phyloP scores from a whole-genome alignment of 1,140 invertebrate genomes.

The Saxidomus purpurata region DNA sequence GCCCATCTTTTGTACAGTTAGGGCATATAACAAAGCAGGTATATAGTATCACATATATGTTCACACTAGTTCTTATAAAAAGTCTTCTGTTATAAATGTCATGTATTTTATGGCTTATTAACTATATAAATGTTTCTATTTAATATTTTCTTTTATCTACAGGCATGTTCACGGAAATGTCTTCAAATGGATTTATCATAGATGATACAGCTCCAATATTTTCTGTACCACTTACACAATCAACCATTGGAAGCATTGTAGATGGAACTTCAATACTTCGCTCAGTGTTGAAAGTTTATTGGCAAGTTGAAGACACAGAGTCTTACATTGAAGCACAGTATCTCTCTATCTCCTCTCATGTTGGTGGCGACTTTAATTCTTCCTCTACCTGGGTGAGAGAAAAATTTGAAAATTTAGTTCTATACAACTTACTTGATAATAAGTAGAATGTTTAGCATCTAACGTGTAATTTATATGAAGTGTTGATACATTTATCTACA shows the following conservation, averaged over 20 bases:
- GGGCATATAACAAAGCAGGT: constrained; percentile 72
- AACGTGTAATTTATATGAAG: no score
- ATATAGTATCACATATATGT: no score
- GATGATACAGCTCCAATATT: constrained; percentile 63
- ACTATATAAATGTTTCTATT: no score
- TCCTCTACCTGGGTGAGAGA: constrained; percentile 9
- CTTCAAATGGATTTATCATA: constrained; percentile 72
- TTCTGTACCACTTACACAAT: not conserved
- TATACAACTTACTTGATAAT: no score
- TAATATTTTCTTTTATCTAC: no score
- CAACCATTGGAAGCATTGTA: not conserved
- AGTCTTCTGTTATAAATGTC: no score
- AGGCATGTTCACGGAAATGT: constrained; percentile 29
- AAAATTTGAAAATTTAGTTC: no score
- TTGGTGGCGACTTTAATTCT: constrained; percentile 52
- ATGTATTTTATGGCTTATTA: no score
- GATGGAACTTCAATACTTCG: not conserved
- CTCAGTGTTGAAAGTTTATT: constrained; percentile 8
- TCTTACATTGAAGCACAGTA: constrained; percentile 35
- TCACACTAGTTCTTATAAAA: no score
- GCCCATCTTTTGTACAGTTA: constrained; percentile 64
- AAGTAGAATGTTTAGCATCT: no score
- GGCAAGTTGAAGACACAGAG: constrained; percentile 25
- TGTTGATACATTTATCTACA: no score
- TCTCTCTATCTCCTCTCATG: constrained; percentile 46